Percentiles rank a stretch among this genome's conserved stretches.
These are phyloP conservation scores for Mesoligia furuncula DNA, from an alignment of 2,888 invertebrate species.

Conservation along the genomic window DNA sequence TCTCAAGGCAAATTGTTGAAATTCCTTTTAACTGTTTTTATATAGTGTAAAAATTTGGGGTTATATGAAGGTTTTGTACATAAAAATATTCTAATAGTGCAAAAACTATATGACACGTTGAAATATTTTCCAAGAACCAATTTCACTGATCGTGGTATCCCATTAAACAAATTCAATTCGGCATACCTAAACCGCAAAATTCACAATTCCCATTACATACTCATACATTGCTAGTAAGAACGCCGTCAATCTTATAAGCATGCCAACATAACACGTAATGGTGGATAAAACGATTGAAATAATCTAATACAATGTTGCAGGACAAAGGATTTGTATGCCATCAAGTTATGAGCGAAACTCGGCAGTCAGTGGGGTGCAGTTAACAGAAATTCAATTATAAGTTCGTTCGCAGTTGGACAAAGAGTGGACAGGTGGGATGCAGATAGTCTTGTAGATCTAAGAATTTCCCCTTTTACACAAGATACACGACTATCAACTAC, in stretches of 20 bases:
- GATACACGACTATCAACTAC: neutral
- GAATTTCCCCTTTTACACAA: neutral
- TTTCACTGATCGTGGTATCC: neutral
- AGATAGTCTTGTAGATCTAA: constrained; percentile 14
- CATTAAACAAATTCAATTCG: neutral
- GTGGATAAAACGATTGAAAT: constrained; percentile 62
- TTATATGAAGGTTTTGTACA: neutral
- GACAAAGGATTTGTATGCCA: constrained; percentile 81
- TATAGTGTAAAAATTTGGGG: neutral
- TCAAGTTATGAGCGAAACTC: constrained; percentile 84
- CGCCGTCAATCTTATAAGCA: constrained; percentile 52
- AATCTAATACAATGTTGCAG: constrained; percentile 80
- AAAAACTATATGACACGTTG: neutral
- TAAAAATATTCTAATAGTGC: neutral
- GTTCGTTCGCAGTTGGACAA: constrained; percentile 81
- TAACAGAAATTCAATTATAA: constrained; percentile 90
- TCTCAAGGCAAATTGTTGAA: neutral
- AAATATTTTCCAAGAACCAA: constrained; percentile 15
- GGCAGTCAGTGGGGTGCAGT: constrained; percentile 86
- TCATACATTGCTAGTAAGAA: constrained; percentile 41
- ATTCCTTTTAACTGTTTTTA: neutral
- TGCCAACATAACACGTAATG: constrained; percentile 52
- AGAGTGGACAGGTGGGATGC: constrained; percentile 68
- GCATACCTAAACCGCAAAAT: neutral
- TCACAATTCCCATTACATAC: neutral